Evolutionary conservation across 1,140 invertebrate genomes (phyloP), one percentile per base, ranked within the genome.

Genomic region (Musca vetustissima): DNA sequence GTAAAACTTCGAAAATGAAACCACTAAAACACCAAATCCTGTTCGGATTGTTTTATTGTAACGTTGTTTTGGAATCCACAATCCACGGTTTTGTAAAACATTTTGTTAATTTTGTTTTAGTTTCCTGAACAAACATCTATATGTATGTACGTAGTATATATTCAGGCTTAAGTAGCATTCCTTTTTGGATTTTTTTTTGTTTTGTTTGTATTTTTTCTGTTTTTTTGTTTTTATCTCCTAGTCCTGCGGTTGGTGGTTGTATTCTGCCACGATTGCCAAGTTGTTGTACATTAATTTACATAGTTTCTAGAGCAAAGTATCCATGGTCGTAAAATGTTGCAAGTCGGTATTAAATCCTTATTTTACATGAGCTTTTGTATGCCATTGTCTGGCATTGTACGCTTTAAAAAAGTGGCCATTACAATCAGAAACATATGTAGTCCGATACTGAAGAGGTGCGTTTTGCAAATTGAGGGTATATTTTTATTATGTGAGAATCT

Each of bases 311-410:
- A 61, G 57, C 57, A 61, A 61, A 43, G 57, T 61, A 28, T 61
- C 57, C 57, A 61, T 61, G 57, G 28, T 61, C 57, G 32, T 61
- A 61, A 61, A 61, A 61, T 61, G 57, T 61, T 61, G 57, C 57
- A 61, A 61, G 57, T 61, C 57, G 57, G 57, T 32, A 61, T 61
- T 61, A 61, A 61, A 61, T 61, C 57, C 57, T 61, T 61, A 61
- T 61, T 61, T 61, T 61, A 61, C 57, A 61, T 61, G 57, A 61
- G 57, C 57, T 61, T 61, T 61, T 61, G 57, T 61, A 61, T 61
- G 57, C 28, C 57, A 61, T 61, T 61, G 57, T 61, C 57, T 61
- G 57, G 57, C 11, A 61, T 32, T 61, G n/a, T 4, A n/a, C 17
- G 36, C 36, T 43, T 43, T 43, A 43, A 43, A 43, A 43, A 43